A percentile compares a stretch with the other conserved stretches of the same genome.
phyloP scores from a whole-genome alignment of 2,888 invertebrate genomes.

The Macaria notata region DNA sequence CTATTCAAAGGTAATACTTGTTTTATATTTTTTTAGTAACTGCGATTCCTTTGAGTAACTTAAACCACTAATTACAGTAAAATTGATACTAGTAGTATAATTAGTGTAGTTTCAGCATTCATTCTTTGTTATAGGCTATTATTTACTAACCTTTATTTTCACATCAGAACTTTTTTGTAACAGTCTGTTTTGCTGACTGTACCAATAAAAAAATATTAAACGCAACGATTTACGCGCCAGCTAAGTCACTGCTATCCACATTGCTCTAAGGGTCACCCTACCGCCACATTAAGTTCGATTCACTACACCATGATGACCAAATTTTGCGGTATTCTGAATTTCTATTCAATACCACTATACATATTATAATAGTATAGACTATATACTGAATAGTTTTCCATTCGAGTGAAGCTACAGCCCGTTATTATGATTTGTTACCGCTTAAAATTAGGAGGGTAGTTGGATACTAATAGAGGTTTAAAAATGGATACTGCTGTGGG shows the following conservation, averaged over 20 bases:
- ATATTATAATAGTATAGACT: slow-evolving; percentile 12
- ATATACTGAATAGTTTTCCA: slow-evolving; percentile 55
- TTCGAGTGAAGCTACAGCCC: slow-evolving; percentile 50
- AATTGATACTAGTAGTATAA: no score
- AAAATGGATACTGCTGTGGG: slow-evolving; percentile 25
- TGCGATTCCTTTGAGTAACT: no score
- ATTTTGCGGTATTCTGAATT: slow-evolving; percentile 71
- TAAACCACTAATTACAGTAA: no score
- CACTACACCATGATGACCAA: slow-evolving; percentile 65
- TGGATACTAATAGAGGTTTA: slow-evolving; percentile 10
- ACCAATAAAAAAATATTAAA: no score
- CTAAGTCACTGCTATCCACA: slow-evolving; percentile 3
- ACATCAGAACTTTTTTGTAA: no score
- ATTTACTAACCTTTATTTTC: no score
- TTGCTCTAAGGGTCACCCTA: slow-evolving; percentile 25
- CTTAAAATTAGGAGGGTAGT: slow-evolving; percentile 31
- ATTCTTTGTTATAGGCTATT: no score
- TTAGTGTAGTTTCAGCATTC: no score
- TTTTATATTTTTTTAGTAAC: no score
- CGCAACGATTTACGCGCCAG: no score
- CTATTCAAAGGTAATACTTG: no score
- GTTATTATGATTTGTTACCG: slow-evolving; percentile 52
- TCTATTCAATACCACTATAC: slow-evolving; percentile 58
- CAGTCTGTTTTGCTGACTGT: no score
- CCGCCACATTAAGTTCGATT: slow-evolving; percentile 57